Conservation (phyloP, 53 echinoderm and acorn worm genomes). For the Astropecten irregularis region DNA sequence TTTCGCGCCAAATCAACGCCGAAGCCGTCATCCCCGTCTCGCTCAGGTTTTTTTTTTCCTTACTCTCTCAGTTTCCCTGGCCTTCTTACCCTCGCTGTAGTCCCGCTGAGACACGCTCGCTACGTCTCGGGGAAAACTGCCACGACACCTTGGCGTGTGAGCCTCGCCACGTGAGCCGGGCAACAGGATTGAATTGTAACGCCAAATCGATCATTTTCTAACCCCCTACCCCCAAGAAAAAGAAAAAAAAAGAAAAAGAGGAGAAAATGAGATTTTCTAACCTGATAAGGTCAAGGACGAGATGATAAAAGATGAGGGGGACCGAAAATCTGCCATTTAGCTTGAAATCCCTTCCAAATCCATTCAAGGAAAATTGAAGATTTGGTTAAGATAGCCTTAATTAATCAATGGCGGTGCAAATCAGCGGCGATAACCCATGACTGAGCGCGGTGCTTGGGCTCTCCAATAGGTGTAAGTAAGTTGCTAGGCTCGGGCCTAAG, state of each 20-base stretch:
- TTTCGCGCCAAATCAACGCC: constrained; percentile 49
- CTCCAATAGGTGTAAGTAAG: constrained; percentile 55
- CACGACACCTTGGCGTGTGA: constrained; percentile 22
- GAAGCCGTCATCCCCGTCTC: constrained; percentile 1
- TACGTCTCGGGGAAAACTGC: background rate
- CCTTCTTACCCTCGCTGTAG: no score
- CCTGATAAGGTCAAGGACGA: constrained; percentile 41
- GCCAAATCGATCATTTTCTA: constrained; percentile 28
- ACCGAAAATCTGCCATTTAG: constrained; percentile 27
- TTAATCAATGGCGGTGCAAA: constrained; percentile 42
- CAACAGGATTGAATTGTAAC: constrained; percentile 43
- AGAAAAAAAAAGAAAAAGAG: no score
- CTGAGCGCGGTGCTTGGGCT: background rate
- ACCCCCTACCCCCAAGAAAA: background rate
- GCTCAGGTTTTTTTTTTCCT: no score
- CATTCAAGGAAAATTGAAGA: constrained; percentile 49
- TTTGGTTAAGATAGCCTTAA: constrained; percentile 48
- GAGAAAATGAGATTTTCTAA: background rate
- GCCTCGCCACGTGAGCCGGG: constrained; percentile 33
- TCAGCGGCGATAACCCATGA: constrained; percentile 25
- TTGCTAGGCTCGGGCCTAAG: constrained; percentile 12
- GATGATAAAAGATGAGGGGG: background rate
- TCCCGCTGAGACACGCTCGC: no score
- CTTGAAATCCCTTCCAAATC: constrained; percentile 18
- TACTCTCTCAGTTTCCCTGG: no score